Conservation (phyloP, 2,888 invertebrate genomes). For the Protodeltote pygarga region DNA sequence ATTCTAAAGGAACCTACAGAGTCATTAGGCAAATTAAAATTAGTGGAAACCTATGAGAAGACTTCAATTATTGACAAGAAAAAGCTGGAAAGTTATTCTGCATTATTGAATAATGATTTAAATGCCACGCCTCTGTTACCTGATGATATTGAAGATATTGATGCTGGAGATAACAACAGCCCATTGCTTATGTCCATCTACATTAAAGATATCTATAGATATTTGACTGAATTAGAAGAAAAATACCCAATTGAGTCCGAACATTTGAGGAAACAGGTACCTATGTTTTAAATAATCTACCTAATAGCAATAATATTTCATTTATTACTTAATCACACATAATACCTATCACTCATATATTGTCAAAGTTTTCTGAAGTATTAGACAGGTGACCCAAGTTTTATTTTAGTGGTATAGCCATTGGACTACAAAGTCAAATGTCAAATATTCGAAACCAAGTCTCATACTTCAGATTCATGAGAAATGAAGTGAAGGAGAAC, state of each 20-base stretch:
- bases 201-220: constrained; percentile 95
- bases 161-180: constrained; percentile 90
- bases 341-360: no score
- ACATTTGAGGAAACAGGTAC: constrained; percentile 89
- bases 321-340: no score
- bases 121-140: constrained; percentile 59
- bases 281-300: not conserved
- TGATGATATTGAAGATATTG: constrained; percentile 90
- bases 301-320: no score
- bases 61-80: constrained; percentile 38
- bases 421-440: no score
- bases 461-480: no score
- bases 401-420: no score
- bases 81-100: constrained; percentile 40
- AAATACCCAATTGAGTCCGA: constrained; percentile 88
- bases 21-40: constrained; percentile 71
- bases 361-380: no score
- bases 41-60: constrained; percentile 54
- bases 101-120: constrained; percentile 28
- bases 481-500: no score
- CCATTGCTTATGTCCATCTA: constrained; percentile 94
- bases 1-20: constrained; percentile 71
- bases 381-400: no score
- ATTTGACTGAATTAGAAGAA: constrained; percentile 92
- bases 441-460: no score